Conservation (phyloP, 1,140 invertebrate species). For the Temnothorax longispinosus region DNA sequence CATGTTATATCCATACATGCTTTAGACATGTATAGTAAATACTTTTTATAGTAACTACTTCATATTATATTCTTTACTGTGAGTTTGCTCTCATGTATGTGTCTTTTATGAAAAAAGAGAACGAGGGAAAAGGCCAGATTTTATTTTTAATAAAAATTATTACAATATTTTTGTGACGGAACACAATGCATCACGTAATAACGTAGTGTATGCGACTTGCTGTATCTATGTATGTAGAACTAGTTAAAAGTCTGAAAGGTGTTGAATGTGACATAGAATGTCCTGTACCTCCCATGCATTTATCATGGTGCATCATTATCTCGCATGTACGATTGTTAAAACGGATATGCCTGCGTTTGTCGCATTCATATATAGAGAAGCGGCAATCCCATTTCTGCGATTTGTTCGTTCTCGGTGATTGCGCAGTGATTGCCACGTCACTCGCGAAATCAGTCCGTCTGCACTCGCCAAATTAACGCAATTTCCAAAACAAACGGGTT, state of each 20-base stretch:
- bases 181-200: not conserved
- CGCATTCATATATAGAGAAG: conserved; percentile 51
- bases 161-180: not conserved
- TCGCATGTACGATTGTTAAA: conserved; percentile 64
- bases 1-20: not conserved
- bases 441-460: conserved; percentile 81
- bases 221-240: not conserved
- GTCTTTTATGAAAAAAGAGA: not conserved
- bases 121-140: not conserved
- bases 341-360: conserved; percentile 16
- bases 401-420: conserved; percentile 79
- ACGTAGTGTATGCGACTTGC: not conserved
- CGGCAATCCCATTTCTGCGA: conserved; percentile 65
- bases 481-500: conserved; percentile 83
- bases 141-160: not conserved
- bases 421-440: conserved; percentile 83
- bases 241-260: conserved; percentile 44
- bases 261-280: conserved; percentile 29
- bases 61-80: not conserved
- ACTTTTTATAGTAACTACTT: not conserved
- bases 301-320: conserved; percentile 56
- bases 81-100: not conserved
- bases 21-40: not conserved
- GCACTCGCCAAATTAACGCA: conserved; percentile 82
- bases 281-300: conserved; percentile 15